phyloP scores from a whole-genome alignment of 2,888 invertebrate genomes.

The Drosophila pegasa region DNA sequence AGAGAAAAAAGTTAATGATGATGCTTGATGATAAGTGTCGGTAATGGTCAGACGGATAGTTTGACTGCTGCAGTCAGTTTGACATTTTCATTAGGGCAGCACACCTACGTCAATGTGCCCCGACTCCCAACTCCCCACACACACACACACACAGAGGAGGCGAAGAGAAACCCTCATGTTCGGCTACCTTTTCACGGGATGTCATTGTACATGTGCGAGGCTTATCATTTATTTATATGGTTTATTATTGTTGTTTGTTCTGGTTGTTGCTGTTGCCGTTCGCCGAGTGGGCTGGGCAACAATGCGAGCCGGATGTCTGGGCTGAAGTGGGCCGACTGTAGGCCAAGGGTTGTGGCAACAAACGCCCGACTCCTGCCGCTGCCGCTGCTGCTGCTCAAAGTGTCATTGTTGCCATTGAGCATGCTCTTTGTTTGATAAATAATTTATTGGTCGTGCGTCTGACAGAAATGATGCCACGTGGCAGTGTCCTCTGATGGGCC shows the following conservation, averaged over 20 bases:
- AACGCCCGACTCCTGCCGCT: constrained; percentile 9
- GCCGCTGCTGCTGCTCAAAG: constrained; percentile 60
- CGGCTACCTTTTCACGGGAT: constrained; percentile 25
- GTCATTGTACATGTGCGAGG: constrained; percentile 63
- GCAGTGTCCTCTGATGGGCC: constrained; percentile 34
- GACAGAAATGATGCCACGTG: constrained; percentile 53
- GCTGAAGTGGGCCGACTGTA: constrained; percentile 38
- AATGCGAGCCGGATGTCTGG: constrained; percentile 51
- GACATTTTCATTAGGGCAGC: constrained; percentile 54
- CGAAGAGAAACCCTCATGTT: not conserved
- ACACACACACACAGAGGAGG: not conserved
- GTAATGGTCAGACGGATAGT: constrained; percentile 35
- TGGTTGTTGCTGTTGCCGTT: constrained; percentile 15
- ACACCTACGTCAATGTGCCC: not conserved
- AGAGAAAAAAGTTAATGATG: constrained; percentile 6
- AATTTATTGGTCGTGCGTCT: constrained; percentile 64
- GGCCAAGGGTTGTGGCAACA: constrained; percentile 35
- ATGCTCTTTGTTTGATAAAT: constrained; percentile 78
- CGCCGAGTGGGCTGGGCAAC: constrained; percentile 17
- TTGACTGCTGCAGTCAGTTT: constrained; percentile 34
- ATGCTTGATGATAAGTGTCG: constrained; percentile 15
- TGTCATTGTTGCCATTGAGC: constrained; percentile 75
- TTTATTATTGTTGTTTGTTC: constrained; percentile 67
- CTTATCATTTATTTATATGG: constrained; percentile 74
- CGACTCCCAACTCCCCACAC: not conserved